These are phyloP conservation scores for Cossypha caffra DNA, from an alignment of 2,797 vertebrate species.

Conservation along the genomic window DNA sequence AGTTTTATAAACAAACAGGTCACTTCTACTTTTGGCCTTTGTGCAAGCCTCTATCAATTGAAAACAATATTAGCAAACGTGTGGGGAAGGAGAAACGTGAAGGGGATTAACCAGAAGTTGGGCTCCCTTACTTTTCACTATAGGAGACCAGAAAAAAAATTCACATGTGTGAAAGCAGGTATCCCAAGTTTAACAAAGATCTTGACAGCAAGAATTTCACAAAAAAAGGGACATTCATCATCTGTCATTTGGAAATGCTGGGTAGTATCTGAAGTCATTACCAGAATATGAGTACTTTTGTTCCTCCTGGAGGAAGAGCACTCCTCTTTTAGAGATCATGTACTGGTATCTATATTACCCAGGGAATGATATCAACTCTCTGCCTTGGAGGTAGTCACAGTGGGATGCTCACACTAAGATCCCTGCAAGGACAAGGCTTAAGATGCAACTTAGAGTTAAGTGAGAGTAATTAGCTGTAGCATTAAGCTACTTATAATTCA, in stretches of 20 bases:
- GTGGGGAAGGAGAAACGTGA: fast-evolving
- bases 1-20: not conserved
- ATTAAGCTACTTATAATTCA: not conserved
- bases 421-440: not conserved
- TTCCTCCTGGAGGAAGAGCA: not conserved
- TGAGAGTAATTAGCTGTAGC: not conserved
- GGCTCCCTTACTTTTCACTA: not conserved
- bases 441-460: not conserved
- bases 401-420: not conserved
- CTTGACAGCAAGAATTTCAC: not conserved
- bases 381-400: not conserved
- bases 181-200: not conserved
- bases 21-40: not conserved
- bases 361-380: not conserved
- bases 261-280: not conserved
- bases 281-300: not conserved
- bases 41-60: not conserved
- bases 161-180: fast-evolving
- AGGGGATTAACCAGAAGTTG: not conserved
- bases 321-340: not conserved
- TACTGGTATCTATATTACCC: not conserved
- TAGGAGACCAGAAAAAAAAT: not conserved
- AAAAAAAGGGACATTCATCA: not conserved
- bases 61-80: not conserved
- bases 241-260: not conserved